Evolutionary conservation across 2,797 vertebrate species (phyloP), one percentile per base, ranked within the genome.

Genomic region (Syndactyla subalaris): DNA sequence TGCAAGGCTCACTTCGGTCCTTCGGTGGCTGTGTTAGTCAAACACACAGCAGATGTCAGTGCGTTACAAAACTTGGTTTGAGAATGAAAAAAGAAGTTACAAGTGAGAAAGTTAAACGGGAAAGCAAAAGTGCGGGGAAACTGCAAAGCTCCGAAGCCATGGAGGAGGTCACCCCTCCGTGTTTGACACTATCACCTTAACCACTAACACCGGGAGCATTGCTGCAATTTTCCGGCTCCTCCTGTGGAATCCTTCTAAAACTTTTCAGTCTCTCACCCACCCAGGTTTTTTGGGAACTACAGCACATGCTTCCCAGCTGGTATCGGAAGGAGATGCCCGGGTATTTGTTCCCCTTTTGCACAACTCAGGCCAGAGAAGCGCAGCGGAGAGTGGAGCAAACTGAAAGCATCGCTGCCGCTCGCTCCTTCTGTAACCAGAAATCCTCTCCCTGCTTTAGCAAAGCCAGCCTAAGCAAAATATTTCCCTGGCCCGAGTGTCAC

Each of bases 21-120:
- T 74, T 68, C 9, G 54, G 55, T 4, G 81, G 48, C 76, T 96
- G 77, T 34, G 21, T 92, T 78, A 85, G 95, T 83, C 76, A 88
- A 97, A 93, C 94, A 95, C 93, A 95, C 95, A 97, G 97, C 95
- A 97, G 97, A 97, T 97, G 95, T 97, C 96, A 97, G 96, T 96
- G 93, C 96, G 1, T 96, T 96, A 95, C 95, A 95, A 91, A 96
- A 86, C 83, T 96, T 97, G 89, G 48, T 63, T 74, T 77, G 92
- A 72, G 45, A 61, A 72, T 23, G 52, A 54, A 52, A 74, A 75
- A 76, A 89, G 24, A 90, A 72, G 57, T 85, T 72, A 72, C 58
- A 63, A 83, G 80, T 1, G 36, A 87, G 83, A 95, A 90, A 91
- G 80, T 81, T 70, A 45, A 86, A 72, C 0, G 18, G 38, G 63